These are phyloP conservation scores for Phaedon cochleariae DNA, from an alignment of 2,888 invertebrate species.

Conservation along the genomic window DNA sequence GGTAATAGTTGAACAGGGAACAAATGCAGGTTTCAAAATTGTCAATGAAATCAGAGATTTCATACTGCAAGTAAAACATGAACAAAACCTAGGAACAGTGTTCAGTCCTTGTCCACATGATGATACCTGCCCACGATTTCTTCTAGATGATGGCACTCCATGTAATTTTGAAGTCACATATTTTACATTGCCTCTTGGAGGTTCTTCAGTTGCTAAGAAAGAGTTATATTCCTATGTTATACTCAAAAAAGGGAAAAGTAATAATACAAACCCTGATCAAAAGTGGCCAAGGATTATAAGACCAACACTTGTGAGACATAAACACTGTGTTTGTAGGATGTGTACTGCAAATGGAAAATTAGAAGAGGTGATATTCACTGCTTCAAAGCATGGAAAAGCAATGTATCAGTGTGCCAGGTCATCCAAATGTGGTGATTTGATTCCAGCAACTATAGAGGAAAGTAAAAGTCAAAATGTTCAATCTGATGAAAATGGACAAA, in stretches of 20 bases:
- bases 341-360: constrained; percentile 80
- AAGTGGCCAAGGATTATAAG: constrained; percentile 85
- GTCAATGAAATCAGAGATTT: constrained; percentile 87
- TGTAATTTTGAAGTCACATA: constrained; percentile 81
- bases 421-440: constrained; percentile 81
- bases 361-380: constrained; percentile 79
- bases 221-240: constrained; percentile 84
- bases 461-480: constrained; percentile 6
- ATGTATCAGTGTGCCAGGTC: constrained; percentile 77
- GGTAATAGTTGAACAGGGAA: constrained; percentile 86
- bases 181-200: constrained; percentile 66
- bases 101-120: constrained; percentile 92
- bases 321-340: constrained; percentile 79
- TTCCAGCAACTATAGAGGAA: constrained; percentile 69
- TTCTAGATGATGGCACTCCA: constrained; percentile 71
- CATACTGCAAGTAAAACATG: constrained; percentile 68
- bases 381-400: constrained; percentile 78
- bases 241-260: constrained; percentile 72
- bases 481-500: background rate
- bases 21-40: constrained; percentile 78
- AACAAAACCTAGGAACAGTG: constrained; percentile 66
- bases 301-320: constrained; percentile 73
- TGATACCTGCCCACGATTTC: constrained; percentile 75
- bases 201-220: constrained; percentile 59
- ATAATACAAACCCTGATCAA: constrained; percentile 59